Evolutionary conservation across 2,888 invertebrate species (phyloP).

Genomic region (Phlogophora meticulosa): DNA sequence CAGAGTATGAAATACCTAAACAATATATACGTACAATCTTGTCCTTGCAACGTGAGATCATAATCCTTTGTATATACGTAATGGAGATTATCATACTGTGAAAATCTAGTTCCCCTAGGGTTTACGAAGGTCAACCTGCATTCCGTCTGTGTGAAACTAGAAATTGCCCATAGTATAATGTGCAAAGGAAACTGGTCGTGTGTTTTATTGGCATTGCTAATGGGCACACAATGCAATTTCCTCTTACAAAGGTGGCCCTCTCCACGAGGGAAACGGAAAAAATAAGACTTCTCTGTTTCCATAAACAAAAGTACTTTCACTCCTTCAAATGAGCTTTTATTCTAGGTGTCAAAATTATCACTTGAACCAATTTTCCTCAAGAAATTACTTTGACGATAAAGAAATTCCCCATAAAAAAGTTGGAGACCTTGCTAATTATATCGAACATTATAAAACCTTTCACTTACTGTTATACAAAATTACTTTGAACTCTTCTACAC

Average conservation of each 20-base stretch:
- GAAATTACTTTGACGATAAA: slow-evolving; percentile 18
- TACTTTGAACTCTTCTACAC: slow-evolving; percentile 34
- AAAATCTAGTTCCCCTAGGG: slow-evolving; percentile 37
- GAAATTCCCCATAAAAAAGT: slow-evolving; percentile 23
- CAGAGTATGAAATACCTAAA: neutral
- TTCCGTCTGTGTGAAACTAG: slow-evolving; percentile 46
- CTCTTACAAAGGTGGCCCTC: neutral
- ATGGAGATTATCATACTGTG: slow-evolving; percentile 2
- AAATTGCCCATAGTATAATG: slow-evolving; percentile 20
- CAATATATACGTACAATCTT: neutral
- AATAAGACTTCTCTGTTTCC: neutral
- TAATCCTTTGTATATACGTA: neutral
- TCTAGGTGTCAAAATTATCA: neutral
- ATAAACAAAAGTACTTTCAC: neutral
- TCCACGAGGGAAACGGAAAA: neutral
- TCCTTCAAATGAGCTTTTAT: slow-evolving; percentile 7
- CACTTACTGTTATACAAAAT: slow-evolving; percentile 51
- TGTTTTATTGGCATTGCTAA: slow-evolving; percentile 36
- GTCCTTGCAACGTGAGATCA: slow-evolving; percentile 13
- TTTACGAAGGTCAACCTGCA: slow-evolving; percentile 42
- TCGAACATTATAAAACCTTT: slow-evolving; percentile 54
- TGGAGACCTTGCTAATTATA: slow-evolving; percentile 45
- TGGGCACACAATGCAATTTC: slow-evolving; percentile 14
- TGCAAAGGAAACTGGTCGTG: slow-evolving; percentile 24
- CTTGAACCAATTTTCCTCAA: slow-evolving; percentile 16